These are phyloP conservation scores for Apodemia duryi DNA, from an alignment of 2,888 invertebrate genomes.

Conservation along the genomic window DNA sequence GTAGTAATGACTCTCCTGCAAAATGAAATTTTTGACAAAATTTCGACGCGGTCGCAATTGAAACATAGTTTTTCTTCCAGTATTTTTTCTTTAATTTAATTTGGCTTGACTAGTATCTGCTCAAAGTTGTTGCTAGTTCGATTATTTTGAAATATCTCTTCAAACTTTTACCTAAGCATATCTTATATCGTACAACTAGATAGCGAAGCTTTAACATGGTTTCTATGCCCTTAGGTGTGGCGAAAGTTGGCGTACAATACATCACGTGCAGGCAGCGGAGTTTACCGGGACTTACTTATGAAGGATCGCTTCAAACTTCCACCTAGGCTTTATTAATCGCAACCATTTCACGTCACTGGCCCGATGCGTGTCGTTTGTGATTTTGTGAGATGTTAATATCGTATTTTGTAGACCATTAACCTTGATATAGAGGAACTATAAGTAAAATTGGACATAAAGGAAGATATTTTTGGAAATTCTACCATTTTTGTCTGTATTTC, in stretches of 20 bases:
- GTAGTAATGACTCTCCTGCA: too few species aligned
- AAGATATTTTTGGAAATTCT: too few species aligned
- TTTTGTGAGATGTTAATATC: too few species aligned
- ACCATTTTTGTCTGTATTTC: too few species aligned
- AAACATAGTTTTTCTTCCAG: too few species aligned
- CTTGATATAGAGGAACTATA: too few species aligned
- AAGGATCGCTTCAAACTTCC: conserved; percentile 24
- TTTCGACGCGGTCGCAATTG: too few species aligned
- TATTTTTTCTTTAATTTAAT: too few species aligned
- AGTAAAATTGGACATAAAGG: too few species aligned
- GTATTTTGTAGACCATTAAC: too few species aligned
- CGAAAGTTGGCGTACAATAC: conserved; percentile 24
- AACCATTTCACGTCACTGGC: conserved; percentile 12
- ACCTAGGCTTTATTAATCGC: conserved; percentile 25
- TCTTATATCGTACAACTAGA: background rate
- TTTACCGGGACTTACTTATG: conserved; percentile 26
- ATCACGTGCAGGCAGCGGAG: conserved; percentile 21
- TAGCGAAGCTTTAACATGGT: background rate
- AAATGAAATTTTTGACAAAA: too few species aligned
- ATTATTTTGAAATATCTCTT: background rate
- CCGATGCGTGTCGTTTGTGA: background rate
- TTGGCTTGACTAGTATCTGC: too few species aligned
- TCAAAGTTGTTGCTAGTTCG: background rate
- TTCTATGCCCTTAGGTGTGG: conserved; percentile 11
- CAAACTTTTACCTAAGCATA: background rate